Evolutionary conservation across 2,797 vertebrate species (phyloP).

Genomic region (Glyptemys insculpta): DNA sequence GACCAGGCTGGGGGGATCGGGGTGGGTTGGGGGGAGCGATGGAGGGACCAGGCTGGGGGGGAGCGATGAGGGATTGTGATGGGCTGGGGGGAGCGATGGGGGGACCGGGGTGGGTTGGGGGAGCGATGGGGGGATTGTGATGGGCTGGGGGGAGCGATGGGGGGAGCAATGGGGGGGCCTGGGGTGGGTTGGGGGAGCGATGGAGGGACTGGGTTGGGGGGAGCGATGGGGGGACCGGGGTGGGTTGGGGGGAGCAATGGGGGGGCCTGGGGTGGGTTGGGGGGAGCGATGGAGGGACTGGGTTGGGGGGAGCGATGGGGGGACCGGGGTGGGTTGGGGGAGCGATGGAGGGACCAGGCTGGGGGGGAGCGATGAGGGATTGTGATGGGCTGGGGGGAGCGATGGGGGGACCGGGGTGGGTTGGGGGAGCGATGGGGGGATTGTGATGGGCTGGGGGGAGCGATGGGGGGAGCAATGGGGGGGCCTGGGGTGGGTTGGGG

Average conservation of each 20-base stretch:
- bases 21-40: too few relatives aligned
- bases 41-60: too few relatives aligned
- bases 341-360: not conserved
- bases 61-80: too few relatives aligned
- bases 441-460: not conserved
- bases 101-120: not conserved
- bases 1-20: not conserved
- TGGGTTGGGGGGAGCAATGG: too few relatives aligned
- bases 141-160: too few relatives aligned
- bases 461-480: not conserved
- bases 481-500: not conserved
- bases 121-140: rapidly evolving
- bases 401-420: not conserved
- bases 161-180: too few relatives aligned
- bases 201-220: not conserved
- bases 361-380: rapidly evolving
- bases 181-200: not conserved
- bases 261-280: too few relatives aligned
- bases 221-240: too few relatives aligned
- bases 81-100: not conserved
- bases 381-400: not conserved
- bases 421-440: too few relatives aligned
- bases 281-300: too few relatives aligned
- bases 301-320: too few relatives aligned
- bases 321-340: too few relatives aligned